A percentile compares a stretch with the other conserved stretches of the same genome.
Evolutionary conservation across 2,113 vertebrate species (phyloP).

Genomic region (Forbesichthys agassizii): DNA sequence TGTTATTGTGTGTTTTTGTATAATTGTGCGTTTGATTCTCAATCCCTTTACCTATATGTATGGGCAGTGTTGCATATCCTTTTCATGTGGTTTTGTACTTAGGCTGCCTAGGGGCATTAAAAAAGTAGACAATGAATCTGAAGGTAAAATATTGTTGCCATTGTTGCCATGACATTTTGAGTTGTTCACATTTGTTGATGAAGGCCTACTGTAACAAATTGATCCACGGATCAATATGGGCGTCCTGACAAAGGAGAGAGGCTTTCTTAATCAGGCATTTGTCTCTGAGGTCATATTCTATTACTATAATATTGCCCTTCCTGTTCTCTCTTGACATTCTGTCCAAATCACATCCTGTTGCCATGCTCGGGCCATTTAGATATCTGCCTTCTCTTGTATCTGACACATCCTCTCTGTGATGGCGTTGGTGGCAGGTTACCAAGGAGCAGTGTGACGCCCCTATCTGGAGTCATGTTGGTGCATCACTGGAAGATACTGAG

Average conservation of each 20-base stretch:
- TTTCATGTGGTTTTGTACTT: neutral
- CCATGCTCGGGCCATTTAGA: slow-evolving; percentile 41
- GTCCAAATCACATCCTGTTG: slow-evolving; percentile 64
- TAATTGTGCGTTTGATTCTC: neutral
- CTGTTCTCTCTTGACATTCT: slow-evolving; percentile 50
- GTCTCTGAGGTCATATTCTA: slow-evolving; percentile 65
- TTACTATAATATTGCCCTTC: slow-evolving; percentile 68
- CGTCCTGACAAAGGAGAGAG: slow-evolving; percentile 33
- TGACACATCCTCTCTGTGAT: slow-evolving; percentile 33
- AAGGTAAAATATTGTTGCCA: neutral
- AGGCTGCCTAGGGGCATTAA: too few relatives aligned
- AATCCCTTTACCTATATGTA: neutral
- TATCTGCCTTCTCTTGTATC: slow-evolving; percentile 52
- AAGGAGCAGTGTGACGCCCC: neutral
- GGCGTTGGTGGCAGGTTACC: slow-evolving; percentile 28
- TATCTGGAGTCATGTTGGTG: neutral
- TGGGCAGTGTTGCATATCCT: neutral
- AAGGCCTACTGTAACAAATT: slow-evolving; percentile 44
- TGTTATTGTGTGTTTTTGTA: neutral
- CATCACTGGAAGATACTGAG: neutral
- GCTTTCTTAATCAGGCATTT: slow-evolving; percentile 41
- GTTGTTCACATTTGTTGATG: slow-evolving; percentile 37
- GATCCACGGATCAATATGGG: slow-evolving; percentile 59
- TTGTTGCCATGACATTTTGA: slow-evolving; percentile 14
- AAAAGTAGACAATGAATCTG: neutral